phyloP scores from a whole-genome alignment of 2,888 invertebrate species.

The Stegophylla sp. region DNA sequence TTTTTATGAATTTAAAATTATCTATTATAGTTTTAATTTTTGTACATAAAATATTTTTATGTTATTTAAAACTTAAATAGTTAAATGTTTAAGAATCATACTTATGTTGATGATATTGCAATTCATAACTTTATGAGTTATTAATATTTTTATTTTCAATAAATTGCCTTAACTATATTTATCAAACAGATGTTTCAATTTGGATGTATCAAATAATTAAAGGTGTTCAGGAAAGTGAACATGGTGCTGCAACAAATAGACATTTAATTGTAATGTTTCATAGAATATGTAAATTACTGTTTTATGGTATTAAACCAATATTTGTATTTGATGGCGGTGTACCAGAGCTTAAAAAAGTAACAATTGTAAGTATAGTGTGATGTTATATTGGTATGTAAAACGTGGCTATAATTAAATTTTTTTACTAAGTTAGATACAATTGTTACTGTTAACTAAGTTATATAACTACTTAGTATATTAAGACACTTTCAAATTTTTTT shows the following conservation, averaged over 20 bases:
- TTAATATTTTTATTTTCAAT: neutral
- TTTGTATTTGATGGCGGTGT: slow-evolving; percentile 99
- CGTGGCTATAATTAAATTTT: too few species aligned
- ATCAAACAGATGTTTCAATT: slow-evolving; percentile 87
- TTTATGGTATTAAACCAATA: slow-evolving; percentile 92
- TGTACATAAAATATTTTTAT: too few species aligned
- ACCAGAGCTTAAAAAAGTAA: slow-evolving; percentile 88
- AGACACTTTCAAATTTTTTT: too few species aligned
- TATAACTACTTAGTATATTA: too few species aligned
- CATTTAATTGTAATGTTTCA: slow-evolving; percentile 93
- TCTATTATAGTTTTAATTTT: too few species aligned
- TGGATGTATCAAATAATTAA: slow-evolving; percentile 98
- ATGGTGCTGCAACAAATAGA: slow-evolving; percentile 83
- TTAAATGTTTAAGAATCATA: too few species aligned
- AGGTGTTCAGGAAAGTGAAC: slow-evolving; percentile 88
- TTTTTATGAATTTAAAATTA: too few species aligned
- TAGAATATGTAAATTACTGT: slow-evolving; percentile 92
- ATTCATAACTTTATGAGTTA: neutral
- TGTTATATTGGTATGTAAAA: too few species aligned
- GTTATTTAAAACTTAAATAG: too few species aligned
- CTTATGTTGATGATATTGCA: too few species aligned
- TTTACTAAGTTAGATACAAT: too few species aligned
- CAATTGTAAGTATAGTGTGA: slow-evolving; percentile 75
- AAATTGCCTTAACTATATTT: slow-evolving; percentile 25
- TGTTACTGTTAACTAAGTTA: too few species aligned